Evolutionary conservation across 2,888 invertebrate species (phyloP), one percentile per base, ranked within the genome.

Genomic region (Linyphia triangularis): DNA sequence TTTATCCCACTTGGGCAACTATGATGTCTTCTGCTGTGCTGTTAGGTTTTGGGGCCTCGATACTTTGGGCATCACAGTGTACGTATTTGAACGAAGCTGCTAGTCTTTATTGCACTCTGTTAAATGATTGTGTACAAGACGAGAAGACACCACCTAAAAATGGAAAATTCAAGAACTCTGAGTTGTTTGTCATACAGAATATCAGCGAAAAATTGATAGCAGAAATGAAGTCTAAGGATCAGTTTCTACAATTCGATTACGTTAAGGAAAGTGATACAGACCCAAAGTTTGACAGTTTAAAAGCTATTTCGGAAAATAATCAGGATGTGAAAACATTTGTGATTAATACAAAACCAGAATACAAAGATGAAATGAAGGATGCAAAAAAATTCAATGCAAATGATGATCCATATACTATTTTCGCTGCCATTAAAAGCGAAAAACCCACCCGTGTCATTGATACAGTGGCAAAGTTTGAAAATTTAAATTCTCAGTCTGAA

Each of bases 31-130:
- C 98, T 57, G 98, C 98, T 24, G 96, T 98, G 28, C 94, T 99
- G 22, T 95, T 98, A 43, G 99, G 99, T 90, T 93, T 98, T 81
- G 98, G 98, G 13, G 99, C 98, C 1, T 98, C 98, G 0, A 98
- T 98, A 70, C 96, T 99, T 95, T 99, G 99, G 99, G 97, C 98
- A 0, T 97, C 99, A n/a, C 97, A 99, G 93, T 98, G 99, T 88
- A 97, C 98, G 1, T 99, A 99, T 93, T 94, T 99, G 90, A 99
- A 99, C 16, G 97, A 98, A 93, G 96, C 96, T 63, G 98, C 97
- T 67, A 96, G 97, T 90, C 95, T 96, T 90, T 97, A 97, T 61
- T 57, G 69, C 30, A 37, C 37, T 0, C 19, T 70, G 16, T 22
- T 24, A 26, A 43, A 70, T 26, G 70, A 70, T 51, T 13, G 51